A percentile compares a stretch with the other conserved stretches of the same genome.
Evolutionary conservation across 2,797 vertebrate genomes (phyloP).

Genomic region (Cephalopachus bancanus): DNA sequence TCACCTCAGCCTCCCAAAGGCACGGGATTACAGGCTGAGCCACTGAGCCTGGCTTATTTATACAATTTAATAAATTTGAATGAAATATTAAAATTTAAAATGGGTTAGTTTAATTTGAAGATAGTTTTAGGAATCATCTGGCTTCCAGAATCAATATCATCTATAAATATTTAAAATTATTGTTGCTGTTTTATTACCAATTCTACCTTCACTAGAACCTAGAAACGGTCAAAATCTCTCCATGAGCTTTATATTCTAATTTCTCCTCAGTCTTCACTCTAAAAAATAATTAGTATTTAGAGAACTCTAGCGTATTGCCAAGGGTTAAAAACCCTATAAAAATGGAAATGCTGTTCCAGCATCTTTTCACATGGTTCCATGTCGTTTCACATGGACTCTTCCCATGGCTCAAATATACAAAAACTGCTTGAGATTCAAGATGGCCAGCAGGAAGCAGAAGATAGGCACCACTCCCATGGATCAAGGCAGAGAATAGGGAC

Average conservation of each 20-base stretch:
- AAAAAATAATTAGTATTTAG: background rate
- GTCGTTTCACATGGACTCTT: no score
- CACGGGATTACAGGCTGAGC: no score
- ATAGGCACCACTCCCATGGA: no score
- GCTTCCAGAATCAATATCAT: background rate
- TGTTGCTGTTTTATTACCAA: slow-evolving; percentile 4
- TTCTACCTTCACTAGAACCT: background rate
- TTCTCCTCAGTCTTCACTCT: background rate
- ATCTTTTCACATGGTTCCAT: no score
- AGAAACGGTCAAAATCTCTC: slow-evolving; percentile 8
- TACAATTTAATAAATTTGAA: slow-evolving; percentile 32
- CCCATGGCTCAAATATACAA: no score
- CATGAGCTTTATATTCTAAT: background rate
- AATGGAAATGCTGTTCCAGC: background rate
- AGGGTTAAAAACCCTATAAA: slow-evolving; percentile 8
- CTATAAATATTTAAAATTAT: slow-evolving; percentile 43
- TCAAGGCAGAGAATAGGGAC: no score
- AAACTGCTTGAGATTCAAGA: no score
- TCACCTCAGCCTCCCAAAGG: no score
- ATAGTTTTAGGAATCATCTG: background rate
- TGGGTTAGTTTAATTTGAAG: slow-evolving; percentile 39
- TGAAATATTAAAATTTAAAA: slow-evolving; percentile 43
- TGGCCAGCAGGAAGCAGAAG: no score
- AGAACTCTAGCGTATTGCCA: background rate
- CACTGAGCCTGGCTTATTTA: background rate